Evolutionary conservation across 2,888 invertebrate species (phyloP), one percentile per base, ranked within the genome.

Genomic region (Pterostichus madidus): DNA sequence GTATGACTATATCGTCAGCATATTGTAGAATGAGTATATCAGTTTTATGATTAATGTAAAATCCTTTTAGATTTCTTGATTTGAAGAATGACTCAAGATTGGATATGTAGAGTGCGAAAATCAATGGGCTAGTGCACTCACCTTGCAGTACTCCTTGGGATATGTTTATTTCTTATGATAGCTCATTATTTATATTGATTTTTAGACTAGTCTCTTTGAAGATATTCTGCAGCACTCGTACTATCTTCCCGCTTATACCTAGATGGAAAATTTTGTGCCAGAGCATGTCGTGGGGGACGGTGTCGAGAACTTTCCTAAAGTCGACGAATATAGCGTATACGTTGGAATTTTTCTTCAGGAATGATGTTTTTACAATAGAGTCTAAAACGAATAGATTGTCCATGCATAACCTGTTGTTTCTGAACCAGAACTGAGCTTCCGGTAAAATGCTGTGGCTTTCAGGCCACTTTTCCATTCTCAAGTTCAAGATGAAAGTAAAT

Each of bases 291-390:
- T n/a, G n/a, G n/a, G n/a, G n/a, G n/a, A n/a, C n/a, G n/a, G n/a
- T n/a, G n/a, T n/a, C n/a, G n/a, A n/a, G n/a, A n/a, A 68, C 80
- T 80, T 80, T 80, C 35, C 61, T 39, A 31, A 80, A 80, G 24
- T 78, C 78, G 13, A 78, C 78, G 31, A 78, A 78, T 11, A 71
- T 71, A 8, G 56, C 78, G 10, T 64, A 80, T 13, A 64, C 64
- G 32, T 39, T 39, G 5, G 10, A 15, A 35, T 44, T 39, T 13
- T 61, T 80, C 32, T 59, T 56, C 17, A 56, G 11, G 13, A 64
- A 39, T 39, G 13, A 13, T 5, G 64, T 13, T 64, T 80, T 11
- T 61, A 64, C n/a, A n/a, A n/a, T n/a, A n/a, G n/a, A n/a, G n/a
- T n/a, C n/a, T n/a, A n/a, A n/a, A n/a, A n/a, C n/a, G 39, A 64